Percentiles rank a stretch among this genome's conserved stretches.
Evolutionary conservation across 92 coral and sea anemone species (phyloP).

Genomic region (Blastomussa wellsi): DNA sequence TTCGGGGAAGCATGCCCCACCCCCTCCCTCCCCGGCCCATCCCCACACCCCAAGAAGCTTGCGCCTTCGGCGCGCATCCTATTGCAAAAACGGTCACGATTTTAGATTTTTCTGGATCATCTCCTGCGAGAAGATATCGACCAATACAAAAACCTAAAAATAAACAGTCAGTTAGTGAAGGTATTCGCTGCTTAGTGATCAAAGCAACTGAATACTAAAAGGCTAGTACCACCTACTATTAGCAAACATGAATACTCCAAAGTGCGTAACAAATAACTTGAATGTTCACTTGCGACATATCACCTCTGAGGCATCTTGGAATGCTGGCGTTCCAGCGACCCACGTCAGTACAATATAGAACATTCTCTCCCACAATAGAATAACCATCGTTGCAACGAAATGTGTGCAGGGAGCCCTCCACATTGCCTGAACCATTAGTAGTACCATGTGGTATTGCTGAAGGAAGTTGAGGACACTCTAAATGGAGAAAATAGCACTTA

Average conservation of each 20-base stretch:
- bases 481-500: neutral
- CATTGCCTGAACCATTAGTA: constrained; percentile 5
- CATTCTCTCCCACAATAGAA: constrained; percentile 16
- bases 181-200: too few species aligned
- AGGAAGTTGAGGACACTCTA: constrained; percentile 39
- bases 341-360: constrained; percentile 15
- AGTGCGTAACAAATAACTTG: neutral
- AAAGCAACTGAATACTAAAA: too few species aligned
- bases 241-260: neutral
- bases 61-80: too few species aligned
- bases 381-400: constrained; percentile 26
- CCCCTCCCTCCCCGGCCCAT: too few species aligned
- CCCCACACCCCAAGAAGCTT: too few species aligned
- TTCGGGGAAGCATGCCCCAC: too few species aligned
- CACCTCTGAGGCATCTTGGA: constrained; percentile 39
- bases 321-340: constrained; percentile 33
- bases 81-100: too few species aligned
- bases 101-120: too few species aligned
- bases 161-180: too few species aligned
- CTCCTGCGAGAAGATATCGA: too few species aligned
- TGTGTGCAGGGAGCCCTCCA: constrained; percentile 13
- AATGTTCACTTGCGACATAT: neutral
- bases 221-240: too few species aligned
- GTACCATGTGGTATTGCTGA: constrained; percentile 2
- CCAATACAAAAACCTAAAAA: too few species aligned